Conservation (phyloP, 2,113 vertebrate species). For the Elephantulus edwardii region DNA sequence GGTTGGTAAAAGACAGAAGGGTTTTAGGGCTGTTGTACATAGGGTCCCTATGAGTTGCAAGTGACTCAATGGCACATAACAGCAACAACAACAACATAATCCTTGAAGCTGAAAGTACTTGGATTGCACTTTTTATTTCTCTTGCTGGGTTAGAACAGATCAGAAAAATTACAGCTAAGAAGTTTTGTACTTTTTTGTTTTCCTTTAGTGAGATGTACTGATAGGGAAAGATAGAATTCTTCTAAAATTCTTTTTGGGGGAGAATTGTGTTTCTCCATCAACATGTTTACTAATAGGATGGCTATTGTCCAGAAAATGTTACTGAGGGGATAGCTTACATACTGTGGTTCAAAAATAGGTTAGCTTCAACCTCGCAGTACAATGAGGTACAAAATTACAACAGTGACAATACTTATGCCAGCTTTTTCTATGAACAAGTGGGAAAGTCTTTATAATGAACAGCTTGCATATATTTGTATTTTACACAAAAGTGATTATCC, state of each 20-base stretch:
- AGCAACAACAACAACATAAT: too few species aligned
- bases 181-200: too few species aligned
- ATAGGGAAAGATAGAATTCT: neutral
- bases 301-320: neutral
- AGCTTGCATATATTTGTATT: neutral
- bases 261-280: neutral
- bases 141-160: neutral
- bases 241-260: neutral
- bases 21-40: too few species aligned
- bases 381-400: neutral
- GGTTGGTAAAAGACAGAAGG: too few species aligned
- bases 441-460: neutral
- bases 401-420: neutral
- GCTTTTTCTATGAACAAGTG: neutral
- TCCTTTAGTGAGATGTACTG: neutral
- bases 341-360: neutral
- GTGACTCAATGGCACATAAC: too few species aligned
- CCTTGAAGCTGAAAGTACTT: neutral
- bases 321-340: neutral
- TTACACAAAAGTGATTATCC: neutral
- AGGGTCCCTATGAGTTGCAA: too few species aligned
- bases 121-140: neutral
- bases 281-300: neutral
- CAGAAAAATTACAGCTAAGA: neutral
- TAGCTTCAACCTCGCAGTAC: conserved; percentile 7